Percentiles rank a stretch among this genome's conserved stretches.
phyloP scores from a whole-genome alignment of 2,113 vertebrate species.

The Athene noctua region DNA sequence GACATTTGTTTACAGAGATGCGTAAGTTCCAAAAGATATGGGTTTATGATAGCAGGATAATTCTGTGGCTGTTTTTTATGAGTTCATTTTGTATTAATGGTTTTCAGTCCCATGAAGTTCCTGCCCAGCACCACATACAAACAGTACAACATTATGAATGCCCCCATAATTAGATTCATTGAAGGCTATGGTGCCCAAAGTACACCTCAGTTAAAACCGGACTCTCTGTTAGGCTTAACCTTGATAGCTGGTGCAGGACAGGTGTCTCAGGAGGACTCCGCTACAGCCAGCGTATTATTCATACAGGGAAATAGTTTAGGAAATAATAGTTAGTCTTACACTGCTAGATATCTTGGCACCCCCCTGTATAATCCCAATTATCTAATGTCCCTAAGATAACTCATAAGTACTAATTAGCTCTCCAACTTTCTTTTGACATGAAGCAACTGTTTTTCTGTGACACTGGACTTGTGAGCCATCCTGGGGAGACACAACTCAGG shows the following conservation, averaged over 20 bases:
- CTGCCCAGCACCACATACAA: not conserved
- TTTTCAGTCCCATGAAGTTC: not conserved
- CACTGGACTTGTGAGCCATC: not conserved
- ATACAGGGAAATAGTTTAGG: not conserved
- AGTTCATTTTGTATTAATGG: not conserved
- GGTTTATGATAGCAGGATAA: not conserved
- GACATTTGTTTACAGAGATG: not conserved
- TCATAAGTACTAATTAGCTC: not conserved
- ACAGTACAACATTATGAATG: not conserved
- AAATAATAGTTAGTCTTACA: not conserved
- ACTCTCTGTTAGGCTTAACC: not conserved
- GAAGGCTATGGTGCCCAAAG: not conserved
- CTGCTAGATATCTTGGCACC: not conserved
- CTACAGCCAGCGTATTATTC: not conserved
- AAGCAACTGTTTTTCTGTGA: not conserved
- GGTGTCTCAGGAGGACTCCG: not conserved
- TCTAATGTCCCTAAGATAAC: not conserved
- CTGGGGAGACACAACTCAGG: rapidly evolving
- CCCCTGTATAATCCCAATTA: not conserved
- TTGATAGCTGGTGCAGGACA: not conserved
- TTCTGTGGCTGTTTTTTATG: not conserved
- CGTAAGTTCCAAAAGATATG: not conserved
- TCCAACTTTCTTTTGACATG: not conserved
- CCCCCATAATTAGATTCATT: not conserved
- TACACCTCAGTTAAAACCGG: not conserved